Percentiles rank a stretch among this genome's conserved stretches.
Evolutionary conservation across 1,140 invertebrate genomes (phyloP).

Genomic region (Camponotus pennsylvanicus): DNA sequence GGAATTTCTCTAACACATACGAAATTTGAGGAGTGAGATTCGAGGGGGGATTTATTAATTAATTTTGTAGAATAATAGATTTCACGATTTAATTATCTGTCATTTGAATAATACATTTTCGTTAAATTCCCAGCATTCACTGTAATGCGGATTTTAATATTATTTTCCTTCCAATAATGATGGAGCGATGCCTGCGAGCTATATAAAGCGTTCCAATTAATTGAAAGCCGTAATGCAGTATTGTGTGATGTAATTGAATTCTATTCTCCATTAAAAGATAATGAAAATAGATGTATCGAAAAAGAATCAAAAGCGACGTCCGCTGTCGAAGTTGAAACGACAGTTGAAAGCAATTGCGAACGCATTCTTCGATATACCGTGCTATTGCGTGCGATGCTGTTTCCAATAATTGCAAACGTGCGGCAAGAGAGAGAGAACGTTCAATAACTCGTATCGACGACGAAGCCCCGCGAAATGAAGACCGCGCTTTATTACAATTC

Average conservation of each 20-base stretch:
- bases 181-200: not conserved
- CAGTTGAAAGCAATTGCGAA: conserved; percentile 44
- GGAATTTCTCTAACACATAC: not conserved
- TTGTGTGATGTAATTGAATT: conserved; percentile 11
- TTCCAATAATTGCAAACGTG: conserved; percentile 53
- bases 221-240: not conserved
- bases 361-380: conserved; percentile 33
- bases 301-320: conserved; percentile 6
- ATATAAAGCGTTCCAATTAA: not conserved
- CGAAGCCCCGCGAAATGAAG: not conserved
- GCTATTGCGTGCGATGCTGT: conserved; percentile 23
- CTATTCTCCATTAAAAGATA: conserved; percentile 9
- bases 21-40: not conserved
- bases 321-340: not conserved
- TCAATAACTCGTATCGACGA: conserved; percentile 10
- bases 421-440: not conserved
- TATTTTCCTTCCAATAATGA: not conserved
- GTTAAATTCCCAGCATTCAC: not conserved
- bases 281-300: not conserved
- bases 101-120: not conserved
- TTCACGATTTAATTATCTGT: not conserved
- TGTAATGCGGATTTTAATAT: not conserved
- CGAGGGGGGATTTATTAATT: not conserved
- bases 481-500: conserved; percentile 18
- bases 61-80: not conserved